Evolutionary conservation across 2,888 invertebrate species (phyloP).

Genomic region (Mythimna ferrago): DNA sequence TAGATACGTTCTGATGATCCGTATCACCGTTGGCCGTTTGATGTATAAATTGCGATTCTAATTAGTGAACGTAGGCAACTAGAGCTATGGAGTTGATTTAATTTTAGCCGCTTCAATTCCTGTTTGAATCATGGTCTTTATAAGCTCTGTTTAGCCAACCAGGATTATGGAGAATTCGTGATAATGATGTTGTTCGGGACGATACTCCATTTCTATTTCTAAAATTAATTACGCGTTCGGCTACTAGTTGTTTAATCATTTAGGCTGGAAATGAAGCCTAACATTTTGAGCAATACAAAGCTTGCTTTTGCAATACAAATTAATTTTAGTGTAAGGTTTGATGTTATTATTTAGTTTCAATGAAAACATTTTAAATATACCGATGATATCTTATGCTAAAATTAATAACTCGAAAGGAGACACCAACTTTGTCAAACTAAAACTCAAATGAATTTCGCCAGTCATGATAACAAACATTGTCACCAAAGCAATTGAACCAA

Average conservation of each 20-base stretch:
- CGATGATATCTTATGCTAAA: background rate
- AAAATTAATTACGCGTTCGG: slow-evolving; percentile 24
- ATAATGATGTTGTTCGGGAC: slow-evolving; percentile 29
- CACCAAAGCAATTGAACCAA: slow-evolving; percentile 58
- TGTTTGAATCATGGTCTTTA: slow-evolving; percentile 61
- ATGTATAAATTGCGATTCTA: slow-evolving; percentile 67
- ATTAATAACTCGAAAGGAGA: slow-evolving; percentile 11
- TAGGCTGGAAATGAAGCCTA: background rate
- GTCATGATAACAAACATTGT: slow-evolving; percentile 56
- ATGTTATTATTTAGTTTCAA: background rate
- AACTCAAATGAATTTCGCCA: slow-evolving; percentile 48
- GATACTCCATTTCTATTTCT: slow-evolving; percentile 37
- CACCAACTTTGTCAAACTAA: slow-evolving; percentile 25
- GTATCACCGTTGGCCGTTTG: slow-evolving; percentile 67
- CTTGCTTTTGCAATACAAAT: background rate
- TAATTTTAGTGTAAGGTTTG: background rate
- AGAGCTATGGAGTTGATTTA: slow-evolving; percentile 59
- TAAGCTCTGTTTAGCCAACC: slow-evolving; percentile 43
- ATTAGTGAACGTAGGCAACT: slow-evolving; percentile 64
- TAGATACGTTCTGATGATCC: slow-evolving; percentile 65
- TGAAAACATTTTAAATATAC: background rate
- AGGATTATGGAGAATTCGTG: slow-evolving; percentile 35
- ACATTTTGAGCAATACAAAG: background rate
- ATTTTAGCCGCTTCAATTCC: slow-evolving; percentile 61
- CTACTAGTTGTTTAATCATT: slow-evolving; percentile 4